Conservation (phyloP, 2,797 vertebrate genomes). For the Ispidina lecontei region DNA sequence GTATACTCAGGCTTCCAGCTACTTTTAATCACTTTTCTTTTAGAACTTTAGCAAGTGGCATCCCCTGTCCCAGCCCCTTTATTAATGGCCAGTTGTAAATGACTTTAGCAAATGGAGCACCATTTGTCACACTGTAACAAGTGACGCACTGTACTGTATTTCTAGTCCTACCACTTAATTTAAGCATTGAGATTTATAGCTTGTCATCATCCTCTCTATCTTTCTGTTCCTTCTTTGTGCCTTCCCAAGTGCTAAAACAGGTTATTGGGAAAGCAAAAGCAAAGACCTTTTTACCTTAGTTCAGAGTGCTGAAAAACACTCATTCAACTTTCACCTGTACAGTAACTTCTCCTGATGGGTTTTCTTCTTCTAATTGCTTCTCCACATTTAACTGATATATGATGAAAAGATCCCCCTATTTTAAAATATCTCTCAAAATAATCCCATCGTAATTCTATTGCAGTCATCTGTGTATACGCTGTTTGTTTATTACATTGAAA, state of each 20-base stretch:
- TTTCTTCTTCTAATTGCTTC: conserved; percentile 35
- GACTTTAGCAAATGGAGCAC: conserved; percentile 76
- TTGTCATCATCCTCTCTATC: conserved; percentile 68
- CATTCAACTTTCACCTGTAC: conserved; percentile 1
- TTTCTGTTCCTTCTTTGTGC: conserved; percentile 73
- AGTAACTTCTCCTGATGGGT: conserved; percentile 8
- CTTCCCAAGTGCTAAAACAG: conserved; percentile 73
- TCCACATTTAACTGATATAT: conserved; percentile 42
- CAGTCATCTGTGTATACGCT: conserved; percentile 2
- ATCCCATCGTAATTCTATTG: conserved; percentile 32
- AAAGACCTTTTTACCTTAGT: conserved; percentile 53
- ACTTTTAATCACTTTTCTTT: conserved; percentile 55
- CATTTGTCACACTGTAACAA: conserved; percentile 79
- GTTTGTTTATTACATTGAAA: conserved; percentile 55
- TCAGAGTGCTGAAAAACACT: conserved; percentile 26
- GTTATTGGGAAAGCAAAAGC: conserved; percentile 67
- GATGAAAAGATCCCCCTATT: conserved; percentile 38
- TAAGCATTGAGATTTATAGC: conserved; percentile 77
- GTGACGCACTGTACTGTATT: conserved; percentile 69
- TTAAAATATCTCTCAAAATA: conserved; percentile 54
- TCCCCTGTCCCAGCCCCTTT: conserved; percentile 46
- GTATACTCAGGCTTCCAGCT: conserved; percentile 28
- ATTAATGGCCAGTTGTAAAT: conserved; percentile 76
- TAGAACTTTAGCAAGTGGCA: conserved; percentile 59
- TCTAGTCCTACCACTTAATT: conserved; percentile 72